Percentiles rank a stretch among this genome's conserved stretches.
phyloP scores from a whole-genome alignment of 2,888 invertebrate genomes.

The Empis stercorea region DNA sequence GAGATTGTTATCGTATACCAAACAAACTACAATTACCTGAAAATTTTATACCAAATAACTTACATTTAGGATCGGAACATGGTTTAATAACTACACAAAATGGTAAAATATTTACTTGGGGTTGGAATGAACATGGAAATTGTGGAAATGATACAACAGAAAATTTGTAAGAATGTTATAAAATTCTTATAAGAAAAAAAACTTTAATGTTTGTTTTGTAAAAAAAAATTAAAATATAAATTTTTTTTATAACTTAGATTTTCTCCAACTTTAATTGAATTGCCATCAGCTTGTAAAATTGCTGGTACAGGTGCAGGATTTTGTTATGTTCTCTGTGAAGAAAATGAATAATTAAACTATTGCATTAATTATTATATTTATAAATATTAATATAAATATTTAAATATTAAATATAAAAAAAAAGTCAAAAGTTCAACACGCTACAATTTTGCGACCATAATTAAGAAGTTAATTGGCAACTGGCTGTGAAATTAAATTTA shows the following conservation, averaged over 20 bases:
- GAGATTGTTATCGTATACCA: slow-evolving; percentile 27
- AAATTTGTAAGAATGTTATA: slow-evolving; percentile 26
- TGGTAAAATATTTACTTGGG: slow-evolving; percentile 62
- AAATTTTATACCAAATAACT: slow-evolving; percentile 18
- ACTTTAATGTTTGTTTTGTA: too few relatives aligned
- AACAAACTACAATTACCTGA: slow-evolving; percentile 20
- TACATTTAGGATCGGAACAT: slow-evolving; percentile 63
- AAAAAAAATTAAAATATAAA: not conserved
- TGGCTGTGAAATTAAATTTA: not conserved
- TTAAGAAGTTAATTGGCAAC: not conserved
- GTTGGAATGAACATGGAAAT: slow-evolving; percentile 84
- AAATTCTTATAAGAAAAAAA: not conserved
- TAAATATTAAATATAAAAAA: not conserved
- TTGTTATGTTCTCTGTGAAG: slow-evolving; percentile 28
- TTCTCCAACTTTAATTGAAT: slow-evolving; percentile 21
- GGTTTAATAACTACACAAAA: slow-evolving; percentile 50
- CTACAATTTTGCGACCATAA: not conserved
- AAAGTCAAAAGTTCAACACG: not conserved
- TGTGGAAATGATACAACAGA: slow-evolving; percentile 51
- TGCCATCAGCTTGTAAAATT: slow-evolving; percentile 23
- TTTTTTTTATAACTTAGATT: slow-evolving; percentile 18
- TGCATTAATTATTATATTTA: not conserved
- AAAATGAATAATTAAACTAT: not conserved
- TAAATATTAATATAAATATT: not conserved
- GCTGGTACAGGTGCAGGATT: slow-evolving; percentile 33